Evolutionary conservation across 2,888 invertebrate species (phyloP), one percentile per base, ranked within the genome.

Genomic region (Pristionchus entomophagus): DNA sequence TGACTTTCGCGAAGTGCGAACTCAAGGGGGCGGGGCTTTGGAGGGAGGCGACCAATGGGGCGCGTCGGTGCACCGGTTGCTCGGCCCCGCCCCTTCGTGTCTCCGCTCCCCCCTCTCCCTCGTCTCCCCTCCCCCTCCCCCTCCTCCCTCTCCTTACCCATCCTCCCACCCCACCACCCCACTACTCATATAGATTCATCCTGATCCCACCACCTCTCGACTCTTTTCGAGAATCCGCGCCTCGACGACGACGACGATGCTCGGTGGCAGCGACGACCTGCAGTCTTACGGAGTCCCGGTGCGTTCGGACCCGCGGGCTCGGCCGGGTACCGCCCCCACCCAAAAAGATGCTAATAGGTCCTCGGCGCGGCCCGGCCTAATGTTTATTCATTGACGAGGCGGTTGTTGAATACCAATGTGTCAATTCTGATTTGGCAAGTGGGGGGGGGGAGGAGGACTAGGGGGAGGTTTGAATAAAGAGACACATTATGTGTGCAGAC

Each of bases 401-500:
- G 22, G 56, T 56, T 73, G 73, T 73, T 73, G 73, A 73, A 73
- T 49, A 80, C 78, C 49, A 80, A 80, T 80, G 78, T 80, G 78
- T 51, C 78, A 51, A 49, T 51, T 80, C 78, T 80, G 78, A 80
- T 80, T 80, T 80, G 73, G 73, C 73, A 73, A 73, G 73, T 73
- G 32, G 78, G 77, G 78, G 19, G 17, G 29, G 49, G n/a, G 77
- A 10, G 51, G 19, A 26, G 35, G 19, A 26, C 22, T n/a, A 49
- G 17, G 51, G 51, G 51, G 51, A 29, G 51, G 78, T 51, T 29
- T 51, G 78, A 80, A 80, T 49, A 80, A 80, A 73, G 41, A 73
- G 73, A 73, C 73, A 73, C 73, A 73, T 73, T 73, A 73, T 73
- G 73, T 38, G 65, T n/a, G n/a, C n/a, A n/a, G n/a, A n/a, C 35